phyloP scores from a whole-genome alignment of 2,113 vertebrate species.

The Alosa alosa region DNA sequence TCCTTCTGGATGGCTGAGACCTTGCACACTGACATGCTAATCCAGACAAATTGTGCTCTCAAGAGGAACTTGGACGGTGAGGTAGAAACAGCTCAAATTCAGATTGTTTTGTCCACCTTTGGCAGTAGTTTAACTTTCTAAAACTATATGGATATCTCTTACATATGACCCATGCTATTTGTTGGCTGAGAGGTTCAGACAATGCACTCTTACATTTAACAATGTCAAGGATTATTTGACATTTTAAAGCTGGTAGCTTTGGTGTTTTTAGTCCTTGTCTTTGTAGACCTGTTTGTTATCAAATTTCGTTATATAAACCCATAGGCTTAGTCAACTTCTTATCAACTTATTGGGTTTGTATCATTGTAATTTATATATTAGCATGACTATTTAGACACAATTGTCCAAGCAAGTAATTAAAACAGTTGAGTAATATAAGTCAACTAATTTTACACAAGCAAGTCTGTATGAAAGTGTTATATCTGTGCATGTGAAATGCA shows the following conservation, averaged over 20 bases:
- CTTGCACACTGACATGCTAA: background rate
- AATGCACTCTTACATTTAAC: background rate
- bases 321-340: background rate
- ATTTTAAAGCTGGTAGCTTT: background rate
- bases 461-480: background rate
- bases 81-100: constrained; percentile 18
- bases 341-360: too few species aligned
- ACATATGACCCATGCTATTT: background rate
- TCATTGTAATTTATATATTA: background rate
- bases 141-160: background rate
- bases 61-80: constrained; percentile 14
- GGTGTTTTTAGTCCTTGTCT: background rate
- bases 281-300: background rate
- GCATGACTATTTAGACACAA: background rate
- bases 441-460: background rate
- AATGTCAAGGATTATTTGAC: background rate
- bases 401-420: background rate
- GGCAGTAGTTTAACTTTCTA: background rate
- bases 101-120: constrained; percentile 28
- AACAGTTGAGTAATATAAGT: background rate
- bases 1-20: background rate
- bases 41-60: constrained; percentile 20
- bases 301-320: background rate
- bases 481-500: background rate
- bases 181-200: background rate